Conservation (phyloP, 1,140 invertebrate species). For the Zaprionus camerounensis region DNA sequence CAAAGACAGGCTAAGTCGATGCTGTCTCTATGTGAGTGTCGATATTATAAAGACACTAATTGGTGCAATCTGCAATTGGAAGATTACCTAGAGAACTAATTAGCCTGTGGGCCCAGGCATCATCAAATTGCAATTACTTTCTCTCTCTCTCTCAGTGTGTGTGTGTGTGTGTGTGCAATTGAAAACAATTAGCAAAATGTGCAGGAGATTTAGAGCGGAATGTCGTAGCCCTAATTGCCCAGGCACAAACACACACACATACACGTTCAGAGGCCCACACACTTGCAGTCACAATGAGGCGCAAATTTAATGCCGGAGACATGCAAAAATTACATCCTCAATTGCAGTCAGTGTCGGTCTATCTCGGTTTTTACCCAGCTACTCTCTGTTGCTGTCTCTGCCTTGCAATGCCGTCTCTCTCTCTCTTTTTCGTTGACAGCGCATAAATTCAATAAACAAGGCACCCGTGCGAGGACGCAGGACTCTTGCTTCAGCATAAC, state of each 20-base stretch:
- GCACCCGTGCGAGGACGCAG: constrained; percentile 61
- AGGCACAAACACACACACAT: constrained; percentile 36
- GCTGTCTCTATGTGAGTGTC: neutral
- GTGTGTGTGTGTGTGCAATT: constrained; percentile 67
- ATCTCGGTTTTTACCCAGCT: neutral
- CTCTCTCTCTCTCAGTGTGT: constrained; percentile 25
- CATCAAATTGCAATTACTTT: constrained; percentile 70
- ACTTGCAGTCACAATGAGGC: constrained; percentile 23
- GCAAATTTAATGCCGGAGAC: constrained; percentile 80
- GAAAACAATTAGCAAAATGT: constrained; percentile 80
- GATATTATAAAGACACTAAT: neutral
- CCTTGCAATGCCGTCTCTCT: neutral
- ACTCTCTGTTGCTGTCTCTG: neutral
- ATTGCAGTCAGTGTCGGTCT: constrained; percentile 51
- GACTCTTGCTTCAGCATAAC: constrained; percentile 26
- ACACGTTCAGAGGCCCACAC: neutral
- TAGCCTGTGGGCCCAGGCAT: constrained; percentile 47
- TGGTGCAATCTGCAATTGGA: constrained; percentile 54
- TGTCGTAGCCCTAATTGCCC: constrained; percentile 79
- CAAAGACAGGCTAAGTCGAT: too few relatives aligned
- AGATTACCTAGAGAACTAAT: constrained; percentile 57
- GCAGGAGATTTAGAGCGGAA: constrained; percentile 80
- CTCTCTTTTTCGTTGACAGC: constrained; percentile 34
- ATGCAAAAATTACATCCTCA: constrained; percentile 81
- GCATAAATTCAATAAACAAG: constrained; percentile 78